Conservation (phyloP, 2,888 invertebrate genomes). For the Caenorhabditis plicata region DNA sequence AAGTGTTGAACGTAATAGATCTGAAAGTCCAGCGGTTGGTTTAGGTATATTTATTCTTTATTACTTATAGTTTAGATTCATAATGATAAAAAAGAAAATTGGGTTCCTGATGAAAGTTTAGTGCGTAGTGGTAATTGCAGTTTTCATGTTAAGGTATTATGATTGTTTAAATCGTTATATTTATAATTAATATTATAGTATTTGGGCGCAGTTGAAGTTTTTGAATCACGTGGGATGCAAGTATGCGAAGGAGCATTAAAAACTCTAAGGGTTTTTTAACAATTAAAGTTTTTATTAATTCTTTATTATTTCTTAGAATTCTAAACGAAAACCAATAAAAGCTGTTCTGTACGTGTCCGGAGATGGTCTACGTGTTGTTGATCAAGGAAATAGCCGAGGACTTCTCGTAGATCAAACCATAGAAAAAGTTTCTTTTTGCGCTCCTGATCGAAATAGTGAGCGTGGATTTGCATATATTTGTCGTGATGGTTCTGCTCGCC, state of each 20-base stretch:
- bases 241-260: conserved; percentile 98
- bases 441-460: conserved; percentile 95
- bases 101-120: conserved; percentile 82
- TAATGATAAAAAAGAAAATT: conserved; percentile 37
- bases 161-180: background rate
- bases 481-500: conserved; percentile 92
- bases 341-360: conserved; percentile 70
- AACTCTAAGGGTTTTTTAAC: conserved; percentile 83
- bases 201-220: conserved; percentile 97
- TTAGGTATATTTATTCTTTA: background rate
- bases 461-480: conserved; percentile 98
- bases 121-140: conserved; percentile 93
- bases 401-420: conserved; percentile 98
- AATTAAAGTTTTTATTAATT: background rate
- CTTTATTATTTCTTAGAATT: conserved; percentile 74
- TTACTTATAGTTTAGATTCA: background rate
- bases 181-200: conserved; percentile 72
- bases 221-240: conserved; percentile 98
- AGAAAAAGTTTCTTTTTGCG: conserved; percentile 98
- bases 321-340: conserved; percentile 81
- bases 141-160: conserved; percentile 85
- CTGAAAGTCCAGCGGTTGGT: conserved; percentile 3
- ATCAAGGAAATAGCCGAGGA: conserved; percentile 93
- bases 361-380: conserved; percentile 93
- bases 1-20: conserved; percentile 17